Evolutionary conservation across 2,113 vertebrate genomes (phyloP).

Genomic region (Thinocorus orbignyianus): DNA sequence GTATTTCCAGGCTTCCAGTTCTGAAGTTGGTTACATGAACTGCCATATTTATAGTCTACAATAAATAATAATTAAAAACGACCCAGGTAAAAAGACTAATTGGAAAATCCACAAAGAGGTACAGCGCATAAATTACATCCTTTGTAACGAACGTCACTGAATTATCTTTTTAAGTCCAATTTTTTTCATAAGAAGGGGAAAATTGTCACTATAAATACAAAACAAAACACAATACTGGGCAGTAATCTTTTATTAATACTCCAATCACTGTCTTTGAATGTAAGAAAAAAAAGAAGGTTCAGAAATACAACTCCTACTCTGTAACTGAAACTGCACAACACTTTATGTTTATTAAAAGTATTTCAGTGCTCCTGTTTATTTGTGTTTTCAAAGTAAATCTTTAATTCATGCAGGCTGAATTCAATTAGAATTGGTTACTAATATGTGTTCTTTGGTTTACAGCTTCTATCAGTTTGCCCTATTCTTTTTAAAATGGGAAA

Average conservation of each 20-base stretch:
- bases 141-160: not conserved
- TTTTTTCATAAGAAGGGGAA: not conserved
- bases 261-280: not conserved
- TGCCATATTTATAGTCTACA: conserved; percentile 63
- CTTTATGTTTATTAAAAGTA: conserved; percentile 32
- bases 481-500: conserved; percentile 27
- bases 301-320: not conserved
- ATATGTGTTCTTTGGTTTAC: not conserved
- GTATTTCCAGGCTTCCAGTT: conserved; percentile 80
- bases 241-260: conserved; percentile 45
- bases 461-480: not conserved
- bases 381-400: conserved; percentile 19
- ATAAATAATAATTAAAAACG: conserved; percentile 75
- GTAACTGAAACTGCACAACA: not conserved
- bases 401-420: conserved; percentile 49
- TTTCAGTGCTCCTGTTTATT: conserved; percentile 33
- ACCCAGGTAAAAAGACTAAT: conserved; percentile 57
- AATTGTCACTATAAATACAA: not conserved
- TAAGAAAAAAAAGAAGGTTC: not conserved
- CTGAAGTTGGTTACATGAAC: conserved; percentile 71
- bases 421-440: conserved; percentile 35
- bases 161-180: not conserved
- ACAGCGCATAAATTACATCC: not conserved
- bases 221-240: conserved; percentile 9
- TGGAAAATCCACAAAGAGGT: conserved; percentile 29